Conservation (phyloP, 2,888 invertebrate species). For the Sarcophaga carnaria region DNA sequence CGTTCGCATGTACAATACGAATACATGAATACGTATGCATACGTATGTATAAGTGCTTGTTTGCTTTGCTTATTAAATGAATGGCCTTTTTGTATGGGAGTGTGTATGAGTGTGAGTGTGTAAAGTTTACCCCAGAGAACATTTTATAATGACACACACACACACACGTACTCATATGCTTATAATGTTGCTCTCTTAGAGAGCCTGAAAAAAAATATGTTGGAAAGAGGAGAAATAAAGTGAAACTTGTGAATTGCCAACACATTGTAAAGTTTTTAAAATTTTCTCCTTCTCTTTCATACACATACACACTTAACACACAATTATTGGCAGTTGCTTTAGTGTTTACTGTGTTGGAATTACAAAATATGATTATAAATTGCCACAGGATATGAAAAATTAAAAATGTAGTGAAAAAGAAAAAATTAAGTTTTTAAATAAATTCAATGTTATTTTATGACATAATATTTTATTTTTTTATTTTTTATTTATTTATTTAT, state of each 20-base stretch:
- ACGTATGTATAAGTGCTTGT: not conserved
- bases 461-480: too few relatives aligned
- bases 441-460: too few relatives aligned
- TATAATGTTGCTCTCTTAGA: not conserved
- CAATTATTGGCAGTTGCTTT: not conserved
- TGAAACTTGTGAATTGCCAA: slow-evolving; percentile 30
- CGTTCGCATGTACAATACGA: not conserved
- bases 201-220: not conserved
- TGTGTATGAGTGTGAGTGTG: not conserved
- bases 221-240: not conserved
- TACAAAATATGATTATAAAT: not conserved
- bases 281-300: not conserved
- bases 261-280: slow-evolving; percentile 11
- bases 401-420: too few relatives aligned
- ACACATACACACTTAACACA: not conserved
- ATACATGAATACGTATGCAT: not conserved
- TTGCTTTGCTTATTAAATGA: not conserved
- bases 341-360: not conserved
- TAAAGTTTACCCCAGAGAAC: slow-evolving; percentile 45
- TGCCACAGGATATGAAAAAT: too few relatives aligned
- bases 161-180: not conserved
- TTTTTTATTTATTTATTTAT: too few relatives aligned
- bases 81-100: slow-evolving; percentile 5
- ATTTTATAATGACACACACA: slow-evolving; percentile 38
- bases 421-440: too few relatives aligned